Base-by-base conservation (phyloP, 2,797 vertebrate genomes). In the Aeoliscus strigatus region DNA sequence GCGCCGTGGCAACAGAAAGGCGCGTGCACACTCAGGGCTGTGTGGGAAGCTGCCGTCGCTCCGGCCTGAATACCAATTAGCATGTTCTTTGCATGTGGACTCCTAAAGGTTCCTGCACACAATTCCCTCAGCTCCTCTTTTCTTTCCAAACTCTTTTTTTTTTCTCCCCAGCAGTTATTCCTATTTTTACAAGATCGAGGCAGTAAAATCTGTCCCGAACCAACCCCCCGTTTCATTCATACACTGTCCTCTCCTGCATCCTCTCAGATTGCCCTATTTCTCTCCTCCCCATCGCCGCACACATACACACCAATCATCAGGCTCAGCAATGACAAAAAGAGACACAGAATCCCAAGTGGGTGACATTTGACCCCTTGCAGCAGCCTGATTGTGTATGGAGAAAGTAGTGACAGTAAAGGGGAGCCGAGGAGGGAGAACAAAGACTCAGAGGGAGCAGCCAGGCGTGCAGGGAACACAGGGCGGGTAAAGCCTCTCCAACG, bases 31-130 rank as follows among this genome's bases (percentile, higher is more conserved):
- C 6, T 42, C 23, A 60, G 47, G 59, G 58, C 54, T 40, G 50
- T 60, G 78, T 71, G 69, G 64, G 77, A 78, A 80, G 71, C 72
- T 75, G 67, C 75, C 72, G 68, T 58, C 67, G 61, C 45, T 24
- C 60, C 51, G 72, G 74, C 51, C 71, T 69, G 60, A 70, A 79
- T 76, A 80, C 72, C 77, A 85, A 84, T 82, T 82, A 84, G 73
- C 70, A 77, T 81, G 75, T 79, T 79, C 62, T 48, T 79, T 60
- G 63, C 73, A 81, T 77, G 76, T 78, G 78, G 76, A 72, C 80
- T 73, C 79, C 78, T 76, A 76, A 77, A 71, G 75, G 73, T 70
- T 68, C 69, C 64, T 50, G 24, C 32, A 21, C 51, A 41, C 45
- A 54, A 64, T 59, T 73, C 73, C 58, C 70, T 24, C 4, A 39